Conservation (phyloP, 92 coral and sea anemone genomes). For the Phenganax subtilis region DNA sequence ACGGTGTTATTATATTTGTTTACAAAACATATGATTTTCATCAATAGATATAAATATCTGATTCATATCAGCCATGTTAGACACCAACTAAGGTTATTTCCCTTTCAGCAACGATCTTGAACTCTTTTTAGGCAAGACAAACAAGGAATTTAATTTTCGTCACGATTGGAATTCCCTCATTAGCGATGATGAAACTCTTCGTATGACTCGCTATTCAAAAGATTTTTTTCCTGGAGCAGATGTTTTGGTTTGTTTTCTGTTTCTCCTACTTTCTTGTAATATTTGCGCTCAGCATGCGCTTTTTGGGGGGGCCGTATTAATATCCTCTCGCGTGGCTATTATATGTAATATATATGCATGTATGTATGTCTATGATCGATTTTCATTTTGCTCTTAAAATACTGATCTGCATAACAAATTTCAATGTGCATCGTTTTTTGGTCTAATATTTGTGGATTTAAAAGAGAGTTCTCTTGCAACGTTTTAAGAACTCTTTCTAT, state of each 20-base stretch:
- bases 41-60: neutral
- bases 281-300: neutral
- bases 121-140: slow-evolving; percentile 66
- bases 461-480: too few species aligned
- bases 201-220: slow-evolving; percentile 75
- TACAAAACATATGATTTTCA: neutral
- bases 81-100: neutral
- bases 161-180: slow-evolving; percentile 98
- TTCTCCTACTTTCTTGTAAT: neutral
- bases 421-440: neutral
- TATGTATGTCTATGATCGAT: neutral
- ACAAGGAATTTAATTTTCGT: slow-evolving; percentile 87
- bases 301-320: neutral
- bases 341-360: too few species aligned
- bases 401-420: neutral
- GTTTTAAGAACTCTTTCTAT: too few species aligned
- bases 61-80: neutral
- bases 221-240: slow-evolving; percentile 85
- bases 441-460: neutral
- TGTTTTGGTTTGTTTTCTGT: slow-evolving; percentile 58
- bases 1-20: neutral
- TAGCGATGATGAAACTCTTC: slow-evolving; percentile 87
- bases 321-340: too few species aligned
- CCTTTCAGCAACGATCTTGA: neutral
- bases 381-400: neutral